Evolutionary conservation across 2,113 vertebrate genomes (phyloP).

Genomic region (Psophia crepitans): DNA sequence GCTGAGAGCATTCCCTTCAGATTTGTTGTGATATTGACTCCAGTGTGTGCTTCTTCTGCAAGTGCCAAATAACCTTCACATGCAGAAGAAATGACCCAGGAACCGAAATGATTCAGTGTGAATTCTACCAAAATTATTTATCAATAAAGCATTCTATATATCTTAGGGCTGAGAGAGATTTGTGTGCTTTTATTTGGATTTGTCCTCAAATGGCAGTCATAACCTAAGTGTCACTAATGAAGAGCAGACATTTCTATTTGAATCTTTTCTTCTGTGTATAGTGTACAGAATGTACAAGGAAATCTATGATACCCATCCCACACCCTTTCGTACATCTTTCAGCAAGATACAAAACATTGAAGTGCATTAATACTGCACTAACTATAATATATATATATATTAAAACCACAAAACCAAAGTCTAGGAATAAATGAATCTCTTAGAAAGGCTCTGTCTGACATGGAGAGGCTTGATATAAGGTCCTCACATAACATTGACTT

Average conservation of each 20-base stretch:
- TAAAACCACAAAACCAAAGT: background rate
- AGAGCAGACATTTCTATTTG: background rate
- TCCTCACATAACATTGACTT: background rate
- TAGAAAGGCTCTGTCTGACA: background rate
- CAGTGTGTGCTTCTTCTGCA: background rate
- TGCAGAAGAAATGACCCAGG: background rate
- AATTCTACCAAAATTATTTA: background rate
- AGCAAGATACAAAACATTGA: background rate
- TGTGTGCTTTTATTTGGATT: background rate
- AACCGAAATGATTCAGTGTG: background rate
- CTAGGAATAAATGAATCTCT: background rate
- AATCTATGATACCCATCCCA: background rate
- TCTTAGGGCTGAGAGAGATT: background rate
- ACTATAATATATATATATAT: background rate
- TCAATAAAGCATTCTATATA: background rate
- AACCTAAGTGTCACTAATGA: background rate
- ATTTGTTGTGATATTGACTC: background rate
- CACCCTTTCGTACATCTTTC: background rate
- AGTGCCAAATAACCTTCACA: background rate
- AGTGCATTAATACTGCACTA: background rate
- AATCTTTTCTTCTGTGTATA: background rate
- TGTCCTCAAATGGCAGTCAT: background rate
- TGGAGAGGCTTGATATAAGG: background rate
- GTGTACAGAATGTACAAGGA: background rate
- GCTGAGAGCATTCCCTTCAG: background rate